Evolutionary conservation across 2,888 invertebrate genomes (phyloP).

Genomic region (Ormyrus nitidulus): DNA sequence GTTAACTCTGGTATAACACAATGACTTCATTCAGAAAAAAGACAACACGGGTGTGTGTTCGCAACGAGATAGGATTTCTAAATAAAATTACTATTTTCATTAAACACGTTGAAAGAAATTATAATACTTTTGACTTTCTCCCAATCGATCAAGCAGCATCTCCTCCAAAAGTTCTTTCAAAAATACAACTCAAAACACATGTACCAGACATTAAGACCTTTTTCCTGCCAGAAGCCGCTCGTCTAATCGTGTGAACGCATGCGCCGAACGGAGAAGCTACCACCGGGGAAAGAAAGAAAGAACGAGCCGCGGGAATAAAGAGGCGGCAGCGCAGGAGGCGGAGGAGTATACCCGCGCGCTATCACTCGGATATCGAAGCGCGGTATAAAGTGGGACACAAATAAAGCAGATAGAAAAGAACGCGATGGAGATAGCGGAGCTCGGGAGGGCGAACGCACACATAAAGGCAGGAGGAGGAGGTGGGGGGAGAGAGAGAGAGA

Average conservation of each 20-base stretch:
- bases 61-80: too few species aligned
- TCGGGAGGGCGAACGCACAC: conserved; percentile 8
- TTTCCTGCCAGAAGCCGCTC: too few species aligned
- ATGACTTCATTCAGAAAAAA: too few species aligned
- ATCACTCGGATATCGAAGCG: conserved; percentile 71
- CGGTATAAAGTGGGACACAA: conserved; percentile 70
- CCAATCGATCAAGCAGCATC: too few species aligned
- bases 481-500: conserved; percentile 38
- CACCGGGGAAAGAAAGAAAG: background rate
- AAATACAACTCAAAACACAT: too few species aligned
- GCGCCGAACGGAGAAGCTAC: background rate
- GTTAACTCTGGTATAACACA: too few species aligned
- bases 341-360: conserved; percentile 51
- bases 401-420: conserved; percentile 54
- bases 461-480: conserved; percentile 24
- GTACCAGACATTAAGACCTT: too few species aligned
- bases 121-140: too few species aligned
- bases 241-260: background rate
- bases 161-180: too few species aligned
- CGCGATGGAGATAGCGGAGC: conserved; percentile 43
- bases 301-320: background rate
- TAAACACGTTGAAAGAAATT: too few species aligned
- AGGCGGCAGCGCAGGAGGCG: background rate
- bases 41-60: too few species aligned
- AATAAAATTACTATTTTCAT: too few species aligned